A percentile compares a stretch with the other conserved stretches of the same genome.
phyloP scores from a whole-genome alignment of 2,888 invertebrate species.

The Pinctada fucata region DNA sequence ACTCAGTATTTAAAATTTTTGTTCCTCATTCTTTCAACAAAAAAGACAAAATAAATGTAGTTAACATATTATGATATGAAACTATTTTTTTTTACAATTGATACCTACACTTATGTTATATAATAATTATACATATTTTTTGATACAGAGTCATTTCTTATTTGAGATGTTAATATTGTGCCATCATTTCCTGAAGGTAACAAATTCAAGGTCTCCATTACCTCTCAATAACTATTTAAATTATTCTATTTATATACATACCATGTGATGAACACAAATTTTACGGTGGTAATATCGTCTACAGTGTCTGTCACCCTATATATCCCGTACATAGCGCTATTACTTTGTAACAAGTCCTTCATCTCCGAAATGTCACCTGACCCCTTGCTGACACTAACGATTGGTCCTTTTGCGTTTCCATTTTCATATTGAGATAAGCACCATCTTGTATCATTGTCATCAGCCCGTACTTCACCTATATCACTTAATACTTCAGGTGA shows the following conservation, averaged over 20 bases:
- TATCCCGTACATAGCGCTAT: conserved; percentile 70
- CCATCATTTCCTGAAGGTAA: too few species aligned
- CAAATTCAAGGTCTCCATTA: too few species aligned
- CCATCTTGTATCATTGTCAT: conserved; percentile 61
- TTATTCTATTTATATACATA: conserved; percentile 46
- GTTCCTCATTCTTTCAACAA: too few species aligned
- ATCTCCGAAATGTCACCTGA: conserved; percentile 66
- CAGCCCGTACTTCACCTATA: conserved; percentile 61
- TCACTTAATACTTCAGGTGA: conserved; percentile 49
- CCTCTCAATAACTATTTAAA: too few species aligned
- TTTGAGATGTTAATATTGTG: too few species aligned
- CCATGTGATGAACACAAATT: conserved; percentile 75
- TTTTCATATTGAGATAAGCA: conserved; percentile 65
- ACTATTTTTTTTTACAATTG: too few species aligned
- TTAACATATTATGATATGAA: too few species aligned
- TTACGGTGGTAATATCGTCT: conserved; percentile 73
- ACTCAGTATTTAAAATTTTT: too few species aligned
- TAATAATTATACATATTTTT: too few species aligned
- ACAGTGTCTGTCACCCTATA: conserved; percentile 69
- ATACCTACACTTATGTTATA: too few species aligned
- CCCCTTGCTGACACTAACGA: conserved; percentile 58
- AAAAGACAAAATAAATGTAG: too few species aligned
- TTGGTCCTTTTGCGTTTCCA: conserved; percentile 61
- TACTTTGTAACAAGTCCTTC: conserved; percentile 56
- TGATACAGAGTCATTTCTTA: too few species aligned